These are phyloP conservation scores for Prolemur simus DNA, from an alignment of 2,113 vertebrate species.

Conservation along the genomic window DNA sequence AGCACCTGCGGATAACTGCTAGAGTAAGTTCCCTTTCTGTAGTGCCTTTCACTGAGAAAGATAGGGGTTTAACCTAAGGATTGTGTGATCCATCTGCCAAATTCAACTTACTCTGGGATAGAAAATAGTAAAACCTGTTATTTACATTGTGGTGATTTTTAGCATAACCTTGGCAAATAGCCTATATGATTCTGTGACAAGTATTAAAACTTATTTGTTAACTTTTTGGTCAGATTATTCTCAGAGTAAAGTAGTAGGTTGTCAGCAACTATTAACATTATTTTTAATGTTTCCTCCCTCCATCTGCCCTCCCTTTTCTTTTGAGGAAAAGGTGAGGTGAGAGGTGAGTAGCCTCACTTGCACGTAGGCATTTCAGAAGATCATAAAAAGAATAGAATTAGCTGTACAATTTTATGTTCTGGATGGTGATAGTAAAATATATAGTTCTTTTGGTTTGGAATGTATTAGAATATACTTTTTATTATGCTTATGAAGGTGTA, in stretches of 20 bases:
- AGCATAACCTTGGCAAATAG: not conserved
- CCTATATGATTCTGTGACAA: not conserved
- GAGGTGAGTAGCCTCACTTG: not conserved
- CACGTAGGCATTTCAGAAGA: not conserved
- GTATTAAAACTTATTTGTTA: not conserved
- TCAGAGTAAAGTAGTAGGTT: not conserved
- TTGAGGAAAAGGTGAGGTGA: not conserved
- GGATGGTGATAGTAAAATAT: not conserved
- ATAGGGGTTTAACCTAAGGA: constrained; percentile 33
- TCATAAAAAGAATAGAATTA: not conserved
- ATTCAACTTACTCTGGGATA: not conserved
- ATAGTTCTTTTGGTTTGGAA: not conserved
- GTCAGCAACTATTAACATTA: not conserved
- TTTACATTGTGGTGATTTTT: not conserved
- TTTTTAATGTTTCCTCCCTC: not conserved
- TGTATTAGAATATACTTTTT: not conserved
- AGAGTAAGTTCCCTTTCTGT: not conserved
- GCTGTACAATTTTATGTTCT: not conserved
- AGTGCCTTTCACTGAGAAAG: constrained; percentile 63
- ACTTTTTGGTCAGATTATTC: not conserved
- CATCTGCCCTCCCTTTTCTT: not conserved
- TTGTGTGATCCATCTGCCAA: not conserved
- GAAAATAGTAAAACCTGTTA: not conserved
- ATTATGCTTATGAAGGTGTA: not conserved
- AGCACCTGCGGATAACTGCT: constrained; percentile 12